Base-by-base conservation (phyloP, 2,888 invertebrate genomes). In the Malthinus seriepunctatus region DNA sequence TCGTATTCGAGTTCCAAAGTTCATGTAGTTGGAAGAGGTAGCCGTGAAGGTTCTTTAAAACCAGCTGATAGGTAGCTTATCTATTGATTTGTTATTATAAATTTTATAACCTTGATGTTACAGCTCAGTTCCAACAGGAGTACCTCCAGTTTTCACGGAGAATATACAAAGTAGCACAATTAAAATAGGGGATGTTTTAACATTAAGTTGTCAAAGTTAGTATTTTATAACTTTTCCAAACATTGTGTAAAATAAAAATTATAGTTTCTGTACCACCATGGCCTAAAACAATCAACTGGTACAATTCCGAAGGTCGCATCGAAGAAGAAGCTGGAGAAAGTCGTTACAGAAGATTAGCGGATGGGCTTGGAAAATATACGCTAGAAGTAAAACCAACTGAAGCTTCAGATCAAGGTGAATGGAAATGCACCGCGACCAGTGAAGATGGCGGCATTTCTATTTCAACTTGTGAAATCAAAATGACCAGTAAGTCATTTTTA, bases 391-490 rank as follows among this genome's bases (percentile, higher is more conserved):
- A 85, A 64, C 85, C 88, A 0, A 85, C 91, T 0, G 91, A 91
- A 78, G 89, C 90, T 65, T 83, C 84, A 38, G 93, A 95, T 73
- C 91, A 91, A 68, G 95, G 94, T 10, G 91, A 93, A 75, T 93
- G 93, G 92, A 93, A 93, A 76, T 93, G 93, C 73, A 91, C 92
- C 8, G 92, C 91, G 6, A 89, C 89, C 10, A 92, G 89, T 73
- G 79, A 83, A 9, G 88, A 88, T 39, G 91, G 90, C 50, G 84
- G 86, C 63, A 87, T 89, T 65, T 89, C 91, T 59, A 89, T 92
- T 61, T 85, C 91, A 23, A 84, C 88, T 3, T 88, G 90, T 74
- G 82, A 82, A 61, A 86, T 93, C 52, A 82, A 86, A 63, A 91
- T 93, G 88, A 87, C 88, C 69, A 90, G 92, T 92, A 78, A 84